A percentile compares a stretch with the other conserved stretches of the same genome.
These are phyloP conservation scores for Chrysocyon brachyurus DNA, from an alignment of 2,797 vertebrate species.

Conservation along the genomic window DNA sequence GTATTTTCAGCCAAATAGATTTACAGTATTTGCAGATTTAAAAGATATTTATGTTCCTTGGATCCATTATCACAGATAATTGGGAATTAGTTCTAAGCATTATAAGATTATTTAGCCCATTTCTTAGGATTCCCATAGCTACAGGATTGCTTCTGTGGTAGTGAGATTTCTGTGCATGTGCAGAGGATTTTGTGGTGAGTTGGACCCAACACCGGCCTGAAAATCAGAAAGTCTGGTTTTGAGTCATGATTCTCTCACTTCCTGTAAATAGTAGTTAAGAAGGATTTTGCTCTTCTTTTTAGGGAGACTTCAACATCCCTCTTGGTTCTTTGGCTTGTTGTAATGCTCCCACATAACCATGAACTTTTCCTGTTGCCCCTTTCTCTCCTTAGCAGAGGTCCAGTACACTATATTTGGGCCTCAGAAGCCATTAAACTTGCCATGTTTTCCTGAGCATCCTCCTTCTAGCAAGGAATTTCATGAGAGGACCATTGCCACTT, in stretches of 20 bases:
- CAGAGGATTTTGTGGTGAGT: not conserved
- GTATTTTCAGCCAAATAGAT: conserved; percentile 43
- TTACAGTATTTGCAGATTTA: conserved; percentile 53
- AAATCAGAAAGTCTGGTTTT: conserved; percentile 39
- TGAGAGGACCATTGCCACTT: not conserved
- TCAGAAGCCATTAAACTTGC: conserved; percentile 32
- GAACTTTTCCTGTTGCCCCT: not conserved
- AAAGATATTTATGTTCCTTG: conserved; percentile 7
- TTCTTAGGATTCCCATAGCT: not conserved
- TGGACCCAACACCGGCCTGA: not conserved
- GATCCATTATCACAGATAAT: conserved; percentile 1
- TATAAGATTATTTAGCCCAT: not conserved
- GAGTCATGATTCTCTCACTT: conserved; percentile 11
- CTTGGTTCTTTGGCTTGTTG: conserved; percentile 53
- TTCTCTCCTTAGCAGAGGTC: conserved; percentile 18
- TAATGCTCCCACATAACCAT: not conserved
- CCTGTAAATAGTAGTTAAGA: not conserved
- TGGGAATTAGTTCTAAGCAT: conserved; percentile 39
- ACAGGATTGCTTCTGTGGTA: not conserved
- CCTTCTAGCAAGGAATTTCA: not conserved
- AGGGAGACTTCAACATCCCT: not conserved
- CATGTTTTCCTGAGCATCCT: conserved; percentile 15
- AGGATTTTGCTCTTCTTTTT: conserved; percentile 57
- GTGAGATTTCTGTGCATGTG: conserved; percentile 37
- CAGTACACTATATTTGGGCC: not conserved